Base-by-base conservation (phyloP, 35 echinoderm and acorn worm genomes). In the Strongylocentrotus purpuratus region DNA sequence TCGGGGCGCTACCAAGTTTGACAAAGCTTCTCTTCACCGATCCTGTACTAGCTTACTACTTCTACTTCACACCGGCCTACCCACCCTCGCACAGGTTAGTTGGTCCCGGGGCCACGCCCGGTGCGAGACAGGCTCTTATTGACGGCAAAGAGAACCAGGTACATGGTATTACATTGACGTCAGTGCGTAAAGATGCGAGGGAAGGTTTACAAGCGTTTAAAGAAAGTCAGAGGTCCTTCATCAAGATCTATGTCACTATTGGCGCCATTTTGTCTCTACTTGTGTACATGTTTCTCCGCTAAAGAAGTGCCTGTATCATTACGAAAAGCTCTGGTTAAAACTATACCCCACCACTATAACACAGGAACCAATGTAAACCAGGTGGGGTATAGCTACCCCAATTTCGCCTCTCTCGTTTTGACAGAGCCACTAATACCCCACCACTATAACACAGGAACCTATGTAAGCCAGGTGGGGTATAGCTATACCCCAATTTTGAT, bases 31-130 rank as follows among this genome's bases (percentile, higher is more conserved):
- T 95, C 17, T 33, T 97, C 14, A 95, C 95, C 18, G 95, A 97
- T 94, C 96, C 96, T 25, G 88, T 46, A 71, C 96, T 97, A 12
- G 96, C 96, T 78, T 58, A 55, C 92, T 88, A 91, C 28, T 94
- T 58, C 32, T 90, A 96, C n/a, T 95, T 97, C 31, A 92, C 86
- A 2, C 93, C 92, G 28, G 70, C 46, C 33, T 95, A 95, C 61
- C 96, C 96, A 2, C 61, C 94, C 4, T 94, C 61, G 5, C 94
- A 97, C 87, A 71, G 96, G 4, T 92, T 97, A 17, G 46, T 31
- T 32, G 96, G 96, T 88, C 96, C 96, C 15, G 95, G 78, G 20
- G 96, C 95, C 15, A 28, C 45, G 10, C 46, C 91, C 48, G 22
- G 46, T 13, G 91, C 91, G 31, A 18, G 91, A 46, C 33, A 93